phyloP scores from a whole-genome alignment of 2,113 vertebrate genomes.

The Hiodon alosoides region DNA sequence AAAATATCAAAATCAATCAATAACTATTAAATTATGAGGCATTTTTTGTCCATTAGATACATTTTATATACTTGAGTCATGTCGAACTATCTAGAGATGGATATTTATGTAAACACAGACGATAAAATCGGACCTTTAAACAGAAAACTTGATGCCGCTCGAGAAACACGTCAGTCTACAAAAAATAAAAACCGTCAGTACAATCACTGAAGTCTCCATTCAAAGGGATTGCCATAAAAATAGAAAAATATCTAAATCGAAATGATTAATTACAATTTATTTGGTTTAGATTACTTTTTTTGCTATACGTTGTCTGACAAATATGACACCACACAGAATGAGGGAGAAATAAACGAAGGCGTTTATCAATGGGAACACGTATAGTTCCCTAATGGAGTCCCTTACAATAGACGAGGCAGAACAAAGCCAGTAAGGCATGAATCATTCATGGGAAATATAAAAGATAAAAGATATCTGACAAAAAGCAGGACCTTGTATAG shows the following conservation, averaged over 20 bases:
- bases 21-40: no score
- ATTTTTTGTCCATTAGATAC: no score
- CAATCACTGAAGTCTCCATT: not conserved
- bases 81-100: no score
- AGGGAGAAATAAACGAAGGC: constrained; percentile 66
- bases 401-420: constrained; percentile 72
- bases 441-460: constrained; percentile 95
- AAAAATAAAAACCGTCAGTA: not conserved
- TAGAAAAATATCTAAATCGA: constrained; percentile 13
- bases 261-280: constrained; percentile 10
- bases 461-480: constrained; percentile 88
- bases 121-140: no score
- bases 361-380: constrained; percentile 72
- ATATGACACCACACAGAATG: constrained; percentile 64
- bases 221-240: not conserved
- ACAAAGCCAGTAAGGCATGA: constrained; percentile 82
- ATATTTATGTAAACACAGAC: no score
- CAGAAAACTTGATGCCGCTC: no score
- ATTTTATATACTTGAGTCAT: no score
- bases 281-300: constrained; percentile 50
- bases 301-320: constrained; percentile 61
- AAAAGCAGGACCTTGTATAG: constrained; percentile 83
- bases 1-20: no score
- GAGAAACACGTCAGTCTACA: not conserved
- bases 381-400: constrained; percentile 80